Conservation (phyloP, 2,113 vertebrate genomes). For the Seriola aureovittata region DNA sequence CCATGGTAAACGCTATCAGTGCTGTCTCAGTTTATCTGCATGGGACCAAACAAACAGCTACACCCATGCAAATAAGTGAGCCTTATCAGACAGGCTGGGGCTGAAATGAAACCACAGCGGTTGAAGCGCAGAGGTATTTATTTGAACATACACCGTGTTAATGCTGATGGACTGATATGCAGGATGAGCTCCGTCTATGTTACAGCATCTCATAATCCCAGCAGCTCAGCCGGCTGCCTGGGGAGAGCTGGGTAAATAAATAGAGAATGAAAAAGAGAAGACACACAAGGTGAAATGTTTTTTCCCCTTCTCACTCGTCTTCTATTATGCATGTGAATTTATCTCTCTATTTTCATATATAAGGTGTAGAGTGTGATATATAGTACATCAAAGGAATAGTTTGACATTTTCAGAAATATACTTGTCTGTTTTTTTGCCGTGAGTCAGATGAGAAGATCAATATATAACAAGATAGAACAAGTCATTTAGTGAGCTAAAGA, state of each 20-base stretch:
- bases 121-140: slow-evolving; percentile 47
- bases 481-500: no score
- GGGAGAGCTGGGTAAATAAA: slow-evolving; percentile 52
- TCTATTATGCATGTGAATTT: neutral
- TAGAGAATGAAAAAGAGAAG: neutral
- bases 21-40: slow-evolving; percentile 26
- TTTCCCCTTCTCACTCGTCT: neutral
- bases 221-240: slow-evolving; percentile 33
- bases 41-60: slow-evolving; percentile 46
- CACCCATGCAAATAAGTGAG: slow-evolving; percentile 56
- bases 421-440: neutral
- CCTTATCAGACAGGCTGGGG: slow-evolving; percentile 45
- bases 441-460: neutral
- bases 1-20: slow-evolving; percentile 35
- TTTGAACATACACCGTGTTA: slow-evolving; percentile 54
- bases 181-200: slow-evolving; percentile 50
- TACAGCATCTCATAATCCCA: slow-evolving; percentile 56
- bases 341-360: neutral
- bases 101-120: slow-evolving; percentile 44
- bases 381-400: neutral
- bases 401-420: neutral
- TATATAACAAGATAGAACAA: no score
- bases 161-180: slow-evolving; percentile 62
- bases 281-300: slow-evolving; percentile 23
- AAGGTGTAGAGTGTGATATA: neutral